Evolutionary conservation across 2,797 vertebrate genomes (phyloP), one percentile per base, ranked within the genome.

Genomic region (Tapirus indicus): DNA sequence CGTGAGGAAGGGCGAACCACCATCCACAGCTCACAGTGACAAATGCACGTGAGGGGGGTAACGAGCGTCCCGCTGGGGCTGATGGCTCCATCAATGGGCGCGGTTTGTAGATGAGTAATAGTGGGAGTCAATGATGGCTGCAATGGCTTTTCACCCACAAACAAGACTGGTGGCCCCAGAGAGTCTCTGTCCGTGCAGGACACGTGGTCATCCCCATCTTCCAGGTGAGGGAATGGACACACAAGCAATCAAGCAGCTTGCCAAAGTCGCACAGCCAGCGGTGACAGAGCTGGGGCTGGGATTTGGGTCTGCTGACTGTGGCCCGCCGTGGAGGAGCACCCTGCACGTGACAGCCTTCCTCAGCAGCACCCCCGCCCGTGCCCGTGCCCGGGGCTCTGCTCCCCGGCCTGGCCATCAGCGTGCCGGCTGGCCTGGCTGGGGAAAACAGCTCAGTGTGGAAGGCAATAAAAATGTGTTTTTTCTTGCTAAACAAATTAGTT

Each of bases 391-490:
- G 72, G 84, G 82, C 69, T 77, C 92, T 66, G 85, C 58, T 88
- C 78, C 77, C 49, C 6, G 54, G 90, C 0, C 62, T 12, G 96
- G 68, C 84, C 27, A 68, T 64, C 83, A 9, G 1, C 18, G 10
- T 2, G 4, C 52, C 1, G 8, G 94, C 52, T 5, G 3, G 86
- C 83, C 66, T 29, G 85, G 12, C 14, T 14, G 97, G 97, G 97
- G 60, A 96, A 98, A 98, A 96, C 95, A 98, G 98, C 97, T 95
- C 97, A 97, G 98, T 98, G 98, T 98, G 98, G 98, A 98, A 95
- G 98, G 98, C 97, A 98, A 98, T 99, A 98, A 99, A 98, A 98
- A 98, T 94, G 97, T 98, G 98, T 98, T 98, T 98, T 98, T 98
- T 97, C 95, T 98, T 98, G 97, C 98, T 98, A 98, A 98, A 98